Percentiles rank a stretch among this genome's conserved stretches.
Conservation (phyloP, 1,140 invertebrate species). For the Carposina sasakii region DNA sequence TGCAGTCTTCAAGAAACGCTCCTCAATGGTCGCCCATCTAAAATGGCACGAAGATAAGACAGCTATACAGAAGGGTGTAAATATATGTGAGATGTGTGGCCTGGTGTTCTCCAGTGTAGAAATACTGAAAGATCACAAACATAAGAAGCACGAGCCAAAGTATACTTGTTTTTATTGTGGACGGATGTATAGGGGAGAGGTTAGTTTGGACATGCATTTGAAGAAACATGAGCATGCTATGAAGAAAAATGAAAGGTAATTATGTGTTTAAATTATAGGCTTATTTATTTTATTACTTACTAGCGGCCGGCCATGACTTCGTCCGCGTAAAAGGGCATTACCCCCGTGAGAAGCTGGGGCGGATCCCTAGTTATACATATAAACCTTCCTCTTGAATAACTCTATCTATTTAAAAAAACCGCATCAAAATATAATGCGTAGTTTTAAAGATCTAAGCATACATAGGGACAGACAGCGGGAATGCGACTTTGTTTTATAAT, state of each 20-base stretch:
- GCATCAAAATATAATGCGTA: too few relatives aligned
- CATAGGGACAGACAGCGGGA: too few relatives aligned
- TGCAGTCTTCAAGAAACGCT: conserved; percentile 45
- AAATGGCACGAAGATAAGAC: conserved; percentile 42
- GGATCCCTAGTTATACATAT: too few relatives aligned
- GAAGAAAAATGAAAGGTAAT: conserved; percentile 33
- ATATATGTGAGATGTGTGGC: conserved; percentile 55
- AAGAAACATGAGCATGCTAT: conserved; percentile 53
- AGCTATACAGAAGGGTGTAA: conserved; percentile 20
- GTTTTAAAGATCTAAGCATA: too few relatives aligned
- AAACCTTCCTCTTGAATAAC: too few relatives aligned
- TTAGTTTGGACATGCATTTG: conserved; percentile 54
- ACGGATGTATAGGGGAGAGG: conserved; percentile 48
- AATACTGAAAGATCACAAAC: conserved; percentile 36
- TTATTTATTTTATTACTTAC: background rate
- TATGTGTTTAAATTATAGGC: conserved; percentile 5
- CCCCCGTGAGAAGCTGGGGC: too few relatives aligned
- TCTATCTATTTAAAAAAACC: too few relatives aligned
- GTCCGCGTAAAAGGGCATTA: too few relatives aligned
- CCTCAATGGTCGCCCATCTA: conserved; percentile 47
- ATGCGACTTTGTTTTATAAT: too few relatives aligned
- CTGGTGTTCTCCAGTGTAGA: conserved; percentile 33
- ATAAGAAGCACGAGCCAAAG: conserved; percentile 47
- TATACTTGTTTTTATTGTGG: conserved; percentile 61
- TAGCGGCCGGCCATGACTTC: too few relatives aligned